Evolutionary conservation across 2,113 vertebrate species (phyloP), one percentile per base, ranked within the genome.

Genomic region (Pseudorasbora parva): DNA sequence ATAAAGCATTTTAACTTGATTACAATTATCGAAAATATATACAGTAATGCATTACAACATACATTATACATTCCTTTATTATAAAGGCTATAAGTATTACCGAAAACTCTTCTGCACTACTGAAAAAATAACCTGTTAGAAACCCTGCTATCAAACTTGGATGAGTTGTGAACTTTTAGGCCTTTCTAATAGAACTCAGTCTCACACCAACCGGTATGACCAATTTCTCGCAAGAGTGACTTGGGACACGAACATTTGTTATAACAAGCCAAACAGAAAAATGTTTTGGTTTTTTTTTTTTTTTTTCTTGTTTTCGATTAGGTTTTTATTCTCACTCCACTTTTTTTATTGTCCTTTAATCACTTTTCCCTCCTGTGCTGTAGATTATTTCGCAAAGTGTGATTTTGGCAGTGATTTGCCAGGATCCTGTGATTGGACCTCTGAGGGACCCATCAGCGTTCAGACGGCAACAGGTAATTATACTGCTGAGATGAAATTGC

Each of bases 301-400:
- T 78, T 64, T 10, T 45, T 82, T 78, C 30, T 64, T 21, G 33
- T 14, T 43, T 68, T 74, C 21, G 14, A 27, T 69, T 27, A 64
- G 41, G 37, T 77, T 77, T 12, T 79, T 78, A 33, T 19, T 17
- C 12, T 59, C 47, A 9, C 27, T 51, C 27, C 4, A 62, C 54
- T 76, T 66, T 21, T 78, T 43, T 25, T 84, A 11, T 47, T 43
- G 72, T 43, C 54, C 68, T 82, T 25, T 27, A 25, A 25, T 66
- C 60, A 43, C 60, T 78, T 66, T 86, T 87, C 27, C 78, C 84
- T 69, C 59, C 62, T 78, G 68, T 41, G 43, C 64, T 77, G 62
- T 66, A 97, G 96, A 91, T 81, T 96, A 95, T 85, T 84, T 96
- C 82, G 89, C 92, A 86, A 88, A 91, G 62, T 97, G 96, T 89